Evolutionary conservation across 1,140 invertebrate genomes (phyloP), one percentile per base, ranked within the genome.

Genomic region (Holcopasites calliopsidis): DNA sequence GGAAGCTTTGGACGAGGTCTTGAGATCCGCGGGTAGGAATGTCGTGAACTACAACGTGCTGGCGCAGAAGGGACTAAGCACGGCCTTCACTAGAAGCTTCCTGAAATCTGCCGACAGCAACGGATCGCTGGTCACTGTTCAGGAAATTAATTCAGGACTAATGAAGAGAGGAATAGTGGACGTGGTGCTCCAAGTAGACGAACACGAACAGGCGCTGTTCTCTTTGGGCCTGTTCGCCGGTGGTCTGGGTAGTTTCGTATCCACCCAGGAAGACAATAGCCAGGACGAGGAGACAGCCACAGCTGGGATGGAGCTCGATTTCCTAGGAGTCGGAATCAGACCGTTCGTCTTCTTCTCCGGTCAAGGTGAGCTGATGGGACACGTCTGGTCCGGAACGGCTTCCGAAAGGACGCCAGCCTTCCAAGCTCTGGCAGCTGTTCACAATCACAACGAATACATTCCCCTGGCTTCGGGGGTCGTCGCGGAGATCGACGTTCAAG

Each of bases 311-410:
- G 95, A 97, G 87, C 92, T 98, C 2, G 94, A 94, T 1, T 91
- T 98, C 1, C 90, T 97, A 55, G 96, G 95, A 21, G 94, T 96
- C 0, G 93, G 96, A 71, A 89, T 98, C 11, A 91, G 97, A 58
- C 97, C 97, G 0, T 95, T 97, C 76, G 93, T 96, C 18, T 98
- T 98, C 85, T 98, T 98, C 89, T 93, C 92, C 3, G 96, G 97
- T 0, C 95, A 97, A 84, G 93, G 95, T 0, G 96, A 97, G 86
- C 91, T 98, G 0, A 97, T 98, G 97, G 94, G 96, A 0, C 96
- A 97, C 80, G 95, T 98, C 5, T 98, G 97, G 96, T 95, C 95
- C 0, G 96, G 96, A 0, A 96, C 95, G 4, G 96, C 94, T 2
- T 96, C 95, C 0, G 96, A 97, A 60, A 93, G 95, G 52, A 97